Percentiles rank a stretch among this genome's conserved stretches.
Evolutionary conservation across 2,797 vertebrate species (phyloP).

Genomic region (Anguilla anguilla): DNA sequence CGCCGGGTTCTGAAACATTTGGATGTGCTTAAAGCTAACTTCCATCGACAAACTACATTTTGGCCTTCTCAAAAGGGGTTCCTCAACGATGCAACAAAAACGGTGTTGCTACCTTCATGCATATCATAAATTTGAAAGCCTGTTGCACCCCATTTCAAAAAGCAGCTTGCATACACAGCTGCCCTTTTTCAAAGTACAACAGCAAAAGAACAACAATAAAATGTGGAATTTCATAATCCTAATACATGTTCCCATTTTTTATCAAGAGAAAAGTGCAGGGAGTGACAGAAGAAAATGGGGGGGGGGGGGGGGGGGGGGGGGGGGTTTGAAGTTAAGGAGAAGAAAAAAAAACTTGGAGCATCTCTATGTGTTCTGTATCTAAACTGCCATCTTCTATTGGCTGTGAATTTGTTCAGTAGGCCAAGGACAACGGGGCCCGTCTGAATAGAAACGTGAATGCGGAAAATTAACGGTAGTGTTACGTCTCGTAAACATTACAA

Average conservation of each 20-base stretch:
- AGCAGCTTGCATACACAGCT: not conserved
- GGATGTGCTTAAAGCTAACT: constrained; percentile 60
- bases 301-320: not conserved
- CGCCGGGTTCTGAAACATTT: constrained; percentile 56
- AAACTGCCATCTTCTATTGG: not conserved
- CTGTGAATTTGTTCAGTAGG: not conserved
- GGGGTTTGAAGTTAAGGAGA: not conserved
- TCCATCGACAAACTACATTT: constrained; percentile 69
- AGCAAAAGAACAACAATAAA: not conserved
- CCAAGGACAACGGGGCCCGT: not conserved
- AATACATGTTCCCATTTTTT: not conserved
- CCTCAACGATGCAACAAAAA: not conserved
- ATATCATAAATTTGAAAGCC: not conserved
- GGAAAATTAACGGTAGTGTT: constrained; percentile 69
- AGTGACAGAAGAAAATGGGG: constrained; percentile 6
- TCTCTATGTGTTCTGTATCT: not conserved
- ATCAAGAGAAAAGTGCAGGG: not conserved
- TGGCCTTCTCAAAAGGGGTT: constrained; percentile 28
- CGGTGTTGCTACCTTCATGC: not conserved
- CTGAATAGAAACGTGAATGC: not conserved
- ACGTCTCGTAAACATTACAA: constrained; percentile 48
- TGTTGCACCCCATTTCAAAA: not conserved
- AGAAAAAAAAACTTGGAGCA: not conserved
- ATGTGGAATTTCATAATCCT: not conserved
- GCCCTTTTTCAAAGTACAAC: constrained; percentile 17